Conservation (phyloP, 1,140 invertebrate genomes). For the Aporrectodea caliginosa region DNA sequence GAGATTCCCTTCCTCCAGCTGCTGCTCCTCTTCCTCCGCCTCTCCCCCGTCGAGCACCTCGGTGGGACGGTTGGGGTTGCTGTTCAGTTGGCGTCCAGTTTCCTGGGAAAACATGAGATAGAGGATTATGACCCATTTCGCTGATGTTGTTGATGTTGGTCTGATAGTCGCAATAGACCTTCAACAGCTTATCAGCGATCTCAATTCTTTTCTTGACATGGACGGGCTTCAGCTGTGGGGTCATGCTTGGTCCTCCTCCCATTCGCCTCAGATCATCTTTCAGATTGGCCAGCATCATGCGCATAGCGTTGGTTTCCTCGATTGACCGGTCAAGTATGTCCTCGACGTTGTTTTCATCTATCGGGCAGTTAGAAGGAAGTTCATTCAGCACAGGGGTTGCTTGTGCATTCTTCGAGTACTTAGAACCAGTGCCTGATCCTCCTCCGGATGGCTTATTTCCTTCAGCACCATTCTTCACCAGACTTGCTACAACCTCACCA, state of each 20-base stretch:
- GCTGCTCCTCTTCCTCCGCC: not conserved
- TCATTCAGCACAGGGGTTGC: not conserved
- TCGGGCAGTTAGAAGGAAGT: slow-evolving; percentile 6
- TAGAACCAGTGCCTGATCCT: not conserved
- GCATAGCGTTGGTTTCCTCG: slow-evolving; percentile 4
- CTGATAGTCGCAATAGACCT: slow-evolving; percentile 19
- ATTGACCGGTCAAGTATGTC: slow-evolving; percentile 17
- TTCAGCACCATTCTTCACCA: not conserved
- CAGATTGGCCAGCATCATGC: not conserved
- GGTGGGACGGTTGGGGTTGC: not conserved
- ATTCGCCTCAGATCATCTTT: slow-evolving; percentile 17
- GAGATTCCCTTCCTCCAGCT: not conserved
- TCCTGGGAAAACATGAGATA: not conserved
- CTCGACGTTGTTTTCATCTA: slow-evolving; percentile 18
- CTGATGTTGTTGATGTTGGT: slow-evolving; percentile 16
- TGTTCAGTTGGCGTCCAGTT: not conserved
- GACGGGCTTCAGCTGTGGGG: not conserved
- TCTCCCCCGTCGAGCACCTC: not conserved
- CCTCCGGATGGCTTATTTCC: not conserved
- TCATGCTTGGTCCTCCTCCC: slow-evolving; percentile 15
- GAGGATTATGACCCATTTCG: not conserved
- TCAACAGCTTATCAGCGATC: slow-evolving; percentile 15
- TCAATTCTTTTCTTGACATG: slow-evolving; percentile 18
- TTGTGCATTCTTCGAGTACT: not conserved
- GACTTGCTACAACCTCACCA: not conserved